A percentile compares a stretch with the other conserved stretches of the same genome.
These are phyloP conservation scores for Beroe ovata DNA, from an alignment of 37 sponge, comb jelly and placozoan genomes.

Conservation along the genomic window DNA sequence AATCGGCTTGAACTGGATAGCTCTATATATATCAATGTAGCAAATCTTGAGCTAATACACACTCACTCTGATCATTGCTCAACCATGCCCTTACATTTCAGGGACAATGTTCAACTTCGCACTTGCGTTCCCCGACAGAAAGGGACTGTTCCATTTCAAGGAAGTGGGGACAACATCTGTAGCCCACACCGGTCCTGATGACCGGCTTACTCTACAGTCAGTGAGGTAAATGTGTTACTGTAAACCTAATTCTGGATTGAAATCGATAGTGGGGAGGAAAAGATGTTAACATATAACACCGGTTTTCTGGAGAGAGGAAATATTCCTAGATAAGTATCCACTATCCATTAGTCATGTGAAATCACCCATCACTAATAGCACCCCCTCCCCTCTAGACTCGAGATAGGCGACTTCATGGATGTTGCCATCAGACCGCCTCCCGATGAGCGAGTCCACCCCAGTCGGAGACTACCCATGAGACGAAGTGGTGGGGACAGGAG, in stretches of 20 bases:
- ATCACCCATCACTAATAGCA: too few species aligned
- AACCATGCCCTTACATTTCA: neutral
- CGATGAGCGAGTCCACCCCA: slow-evolving; percentile 11
- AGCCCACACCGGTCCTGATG: slow-evolving; percentile 57
- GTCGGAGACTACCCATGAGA: neutral
- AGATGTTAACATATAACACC: too few species aligned
- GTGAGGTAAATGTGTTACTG: too few species aligned
- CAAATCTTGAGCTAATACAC: too few species aligned
- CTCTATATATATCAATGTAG: too few species aligned
- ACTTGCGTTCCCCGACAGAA: slow-evolving; percentile 38
- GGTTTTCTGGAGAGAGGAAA: too few species aligned
- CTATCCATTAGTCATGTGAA: too few species aligned
- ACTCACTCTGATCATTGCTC: neutral
- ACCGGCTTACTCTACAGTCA: neutral
- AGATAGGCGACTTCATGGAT: slow-evolving; percentile 60
- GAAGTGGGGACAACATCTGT: slow-evolving; percentile 64
- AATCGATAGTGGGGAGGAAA: too few species aligned
- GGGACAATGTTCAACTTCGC: slow-evolving; percentile 67
- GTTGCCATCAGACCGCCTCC: slow-evolving; percentile 45
- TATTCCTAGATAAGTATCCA: too few species aligned
- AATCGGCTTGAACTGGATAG: too few species aligned
- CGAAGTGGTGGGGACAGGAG: slow-evolving; percentile 37
- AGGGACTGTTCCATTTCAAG: slow-evolving; percentile 36
- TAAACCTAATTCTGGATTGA: too few species aligned
- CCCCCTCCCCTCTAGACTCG: neutral